Evolutionary conservation across 2,113 vertebrate genomes (phyloP).

Genomic region (Lasiurus borealis): DNA sequence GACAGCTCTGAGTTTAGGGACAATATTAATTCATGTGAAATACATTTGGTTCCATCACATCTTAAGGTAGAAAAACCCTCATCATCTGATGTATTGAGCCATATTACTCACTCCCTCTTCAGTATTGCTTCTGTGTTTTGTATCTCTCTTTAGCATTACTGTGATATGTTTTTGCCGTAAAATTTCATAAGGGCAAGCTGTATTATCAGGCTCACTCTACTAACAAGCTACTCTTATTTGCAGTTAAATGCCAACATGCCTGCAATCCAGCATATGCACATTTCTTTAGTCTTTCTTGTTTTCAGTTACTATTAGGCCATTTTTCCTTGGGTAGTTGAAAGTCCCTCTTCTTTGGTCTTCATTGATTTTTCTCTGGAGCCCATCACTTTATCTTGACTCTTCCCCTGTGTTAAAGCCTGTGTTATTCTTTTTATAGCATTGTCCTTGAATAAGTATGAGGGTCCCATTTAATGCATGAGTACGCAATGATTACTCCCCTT

Average conservation of each 20-base stretch:
- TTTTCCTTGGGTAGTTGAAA: background rate
- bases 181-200: background rate
- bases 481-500: background rate
- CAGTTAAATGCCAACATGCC: background rate
- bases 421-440: background rate
- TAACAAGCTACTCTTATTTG: background rate
- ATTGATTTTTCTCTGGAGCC: background rate
- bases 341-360: background rate
- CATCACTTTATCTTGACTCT: background rate
- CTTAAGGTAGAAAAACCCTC: background rate
- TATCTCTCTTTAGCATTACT: background rate
- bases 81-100: background rate
- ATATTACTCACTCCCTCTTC: background rate
- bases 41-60: background rate
- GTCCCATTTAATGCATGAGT: background rate
- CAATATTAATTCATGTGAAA: background rate
- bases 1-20: background rate
- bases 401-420: background rate
- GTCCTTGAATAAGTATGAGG: background rate
- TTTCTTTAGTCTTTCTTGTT: background rate
- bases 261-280: background rate
- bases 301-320: background rate
- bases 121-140: background rate
- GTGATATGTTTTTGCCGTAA: background rate
- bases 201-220: background rate